Conservation (phyloP, 2,113 vertebrate species). For the Serilophus lunatus region DNA sequence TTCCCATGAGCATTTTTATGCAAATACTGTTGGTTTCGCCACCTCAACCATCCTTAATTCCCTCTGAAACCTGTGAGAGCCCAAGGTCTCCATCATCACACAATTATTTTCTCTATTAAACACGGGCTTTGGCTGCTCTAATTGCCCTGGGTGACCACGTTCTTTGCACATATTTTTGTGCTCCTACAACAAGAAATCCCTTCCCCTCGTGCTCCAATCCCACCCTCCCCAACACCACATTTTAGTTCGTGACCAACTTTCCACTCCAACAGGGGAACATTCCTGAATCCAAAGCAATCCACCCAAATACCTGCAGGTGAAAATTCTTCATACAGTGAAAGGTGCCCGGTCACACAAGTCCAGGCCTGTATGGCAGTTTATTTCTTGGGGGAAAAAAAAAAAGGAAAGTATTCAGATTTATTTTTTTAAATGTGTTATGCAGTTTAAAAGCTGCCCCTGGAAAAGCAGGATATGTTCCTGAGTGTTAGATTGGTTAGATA, state of each 20-base stretch:
- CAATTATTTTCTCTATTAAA: neutral
- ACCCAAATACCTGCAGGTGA: conserved; percentile 48
- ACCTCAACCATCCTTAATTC: conserved; percentile 33
- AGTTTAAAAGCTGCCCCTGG: neutral
- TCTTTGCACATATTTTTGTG: neutral
- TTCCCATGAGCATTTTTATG: conserved; percentile 50
- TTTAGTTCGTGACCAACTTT: neutral
- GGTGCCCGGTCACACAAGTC: neutral
- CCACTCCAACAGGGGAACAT: neutral
- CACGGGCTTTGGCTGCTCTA: neutral
- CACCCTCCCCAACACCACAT: neutral
- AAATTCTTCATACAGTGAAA: conserved; percentile 27
- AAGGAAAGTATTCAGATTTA: neutral
- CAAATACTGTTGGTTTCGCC: conserved; percentile 14
- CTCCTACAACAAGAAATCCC: neutral
- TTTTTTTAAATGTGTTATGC: neutral
- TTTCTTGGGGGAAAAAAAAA: neutral
- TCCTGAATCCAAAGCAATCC: conserved; percentile 49
- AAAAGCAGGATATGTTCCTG: neutral
- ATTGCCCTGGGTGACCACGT: neutral
- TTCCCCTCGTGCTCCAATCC: neutral
- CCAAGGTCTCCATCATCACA: conserved; percentile 2
- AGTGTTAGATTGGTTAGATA: neutral
- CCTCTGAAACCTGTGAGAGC: neutral
- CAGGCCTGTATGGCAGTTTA: neutral